These are phyloP conservation scores for Zeus faber DNA, from an alignment of 2,113 vertebrate species.

Conservation along the genomic window DNA sequence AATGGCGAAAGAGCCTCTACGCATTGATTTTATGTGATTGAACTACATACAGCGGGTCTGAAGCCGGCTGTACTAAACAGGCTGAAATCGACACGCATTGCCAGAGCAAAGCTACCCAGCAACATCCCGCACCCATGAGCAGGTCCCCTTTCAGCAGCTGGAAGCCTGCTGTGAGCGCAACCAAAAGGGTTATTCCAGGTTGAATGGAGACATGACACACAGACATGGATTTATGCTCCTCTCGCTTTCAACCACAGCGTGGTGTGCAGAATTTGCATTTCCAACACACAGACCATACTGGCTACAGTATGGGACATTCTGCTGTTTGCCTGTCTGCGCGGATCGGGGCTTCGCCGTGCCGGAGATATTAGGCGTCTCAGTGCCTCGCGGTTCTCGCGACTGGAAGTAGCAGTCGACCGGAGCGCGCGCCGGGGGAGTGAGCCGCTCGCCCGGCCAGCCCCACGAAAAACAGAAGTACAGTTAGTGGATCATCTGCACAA, in stretches of 20 bases:
- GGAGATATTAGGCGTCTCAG: too few relatives aligned
- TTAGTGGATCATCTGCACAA: constrained; percentile 38
- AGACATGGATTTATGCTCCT: background rate
- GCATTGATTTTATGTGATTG: too few relatives aligned
- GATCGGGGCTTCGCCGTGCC: too few relatives aligned
- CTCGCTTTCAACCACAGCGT: background rate
- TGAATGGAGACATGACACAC: background rate
- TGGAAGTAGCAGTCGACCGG: too few relatives aligned
- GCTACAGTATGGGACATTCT: background rate
- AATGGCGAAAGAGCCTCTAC: too few relatives aligned
- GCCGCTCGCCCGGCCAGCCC: background rate
- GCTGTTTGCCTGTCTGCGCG: background rate
- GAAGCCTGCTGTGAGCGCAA: constrained; percentile 23
- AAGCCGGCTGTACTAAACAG: background rate
- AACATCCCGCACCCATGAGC: background rate
- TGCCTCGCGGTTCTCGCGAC: too few relatives aligned
- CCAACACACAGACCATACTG: background rate
- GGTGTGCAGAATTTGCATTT: background rate
- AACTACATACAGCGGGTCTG: too few relatives aligned
- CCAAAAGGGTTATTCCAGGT: constrained; percentile 2
- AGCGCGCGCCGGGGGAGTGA: background rate
- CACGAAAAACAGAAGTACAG: constrained; percentile 14
- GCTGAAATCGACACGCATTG: background rate
- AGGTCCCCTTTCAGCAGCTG: constrained; percentile 12
- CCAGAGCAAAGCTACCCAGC: background rate